Evolutionary conservation across 1,140 invertebrate species (phyloP), one percentile per base, ranked within the genome.

Genomic region (Ceratitis capitata): DNA sequence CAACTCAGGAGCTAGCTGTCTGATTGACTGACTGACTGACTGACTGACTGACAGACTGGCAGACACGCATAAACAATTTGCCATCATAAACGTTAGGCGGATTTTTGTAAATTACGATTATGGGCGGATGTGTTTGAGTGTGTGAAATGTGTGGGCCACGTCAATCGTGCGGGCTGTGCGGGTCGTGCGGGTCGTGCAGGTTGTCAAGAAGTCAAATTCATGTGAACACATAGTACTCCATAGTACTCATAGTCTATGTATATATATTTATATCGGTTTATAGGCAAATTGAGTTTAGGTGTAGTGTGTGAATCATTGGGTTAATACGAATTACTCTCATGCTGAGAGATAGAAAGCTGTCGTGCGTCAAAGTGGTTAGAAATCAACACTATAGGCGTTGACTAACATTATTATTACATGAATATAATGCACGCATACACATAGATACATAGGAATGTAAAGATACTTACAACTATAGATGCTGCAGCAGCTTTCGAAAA

Each of bases 381-480:
- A 19, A 78, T 78, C 69, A 78, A 78, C 69, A 78, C 69, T 78
- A 78, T 78, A 78, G 69, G 69, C 35, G 69, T 78, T 78, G 69
- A 78, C 35, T 45, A 78, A 78, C 39, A 78, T 78, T 78, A 78
- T 78, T 78, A 78, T 78, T 45, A 78, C 69, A 45, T 78, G 69
- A 35, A 45, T 26, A 23, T 26, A 45, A 29, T 32, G 32, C 29
- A 64, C 5, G 58, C 58, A 64, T 26, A 64, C 58, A 32, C 29
- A 29, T 14, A 64, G 12, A 29, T 9, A 14, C 56, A 61, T 56
- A 56, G n/a, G n/a, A n/a, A n/a, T n/a, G n/a, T n/a, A n/a, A n/a
- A n/a, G n/a, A n/a, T n/a, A n/a, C n/a, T n/a, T n/a, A n/a, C n/a
- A n/a, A n/a, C n/a, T n/a, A n/a, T n/a, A n/a, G n/a, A n/a, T n/a